Percentiles rank a stretch among this genome's conserved stretches.
Conservation (phyloP, 2,888 invertebrate genomes). For the Hirtodrosophila duncani region DNA sequence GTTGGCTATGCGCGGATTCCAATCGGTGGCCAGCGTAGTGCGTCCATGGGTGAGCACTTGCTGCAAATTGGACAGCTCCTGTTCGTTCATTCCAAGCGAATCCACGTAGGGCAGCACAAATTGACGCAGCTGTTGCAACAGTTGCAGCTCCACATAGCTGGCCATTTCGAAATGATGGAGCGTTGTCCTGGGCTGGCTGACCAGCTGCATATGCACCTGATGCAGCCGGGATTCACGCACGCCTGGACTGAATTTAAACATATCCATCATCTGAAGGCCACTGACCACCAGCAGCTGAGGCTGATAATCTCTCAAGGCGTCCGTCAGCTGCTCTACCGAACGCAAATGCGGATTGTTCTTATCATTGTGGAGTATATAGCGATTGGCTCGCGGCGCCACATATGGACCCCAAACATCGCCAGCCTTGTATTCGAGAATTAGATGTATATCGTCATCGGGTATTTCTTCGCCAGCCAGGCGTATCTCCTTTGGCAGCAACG, state of each 20-base stretch:
- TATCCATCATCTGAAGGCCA: slow-evolving; percentile 94
- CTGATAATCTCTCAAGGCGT: slow-evolving; percentile 81
- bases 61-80: slow-evolving; percentile 88
- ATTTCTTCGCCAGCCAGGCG: slow-evolving; percentile 83
- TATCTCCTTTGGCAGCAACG: slow-evolving; percentile 82
- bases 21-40: slow-evolving; percentile 86
- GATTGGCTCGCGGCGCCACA: slow-evolving; percentile 87
- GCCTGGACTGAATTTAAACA: slow-evolving; percentile 80
- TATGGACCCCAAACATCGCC: slow-evolving; percentile 88
- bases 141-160: slow-evolving; percentile 86
- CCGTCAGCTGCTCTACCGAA: slow-evolving; percentile 85
- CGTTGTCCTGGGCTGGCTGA: slow-evolving; percentile 81
- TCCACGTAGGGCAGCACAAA: slow-evolving; percentile 86
- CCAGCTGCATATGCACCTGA: slow-evolving; percentile 84
- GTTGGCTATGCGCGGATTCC: slow-evolving; percentile 88
- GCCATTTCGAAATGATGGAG: slow-evolving; percentile 92
- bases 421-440: slow-evolving; percentile 88
- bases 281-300: slow-evolving; percentile 88
- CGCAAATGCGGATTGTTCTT: slow-evolving; percentile 86
- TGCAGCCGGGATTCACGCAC: slow-evolving; percentile 82
- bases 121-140: slow-evolving; percentile 83
- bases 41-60: slow-evolving; percentile 85
- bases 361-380: slow-evolving; percentile 91
- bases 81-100: slow-evolving; percentile 93
- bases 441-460: slow-evolving; percentile 87